Base-by-base conservation (phyloP, 2,797 vertebrate genomes). In the Danio tinwini region DNA sequence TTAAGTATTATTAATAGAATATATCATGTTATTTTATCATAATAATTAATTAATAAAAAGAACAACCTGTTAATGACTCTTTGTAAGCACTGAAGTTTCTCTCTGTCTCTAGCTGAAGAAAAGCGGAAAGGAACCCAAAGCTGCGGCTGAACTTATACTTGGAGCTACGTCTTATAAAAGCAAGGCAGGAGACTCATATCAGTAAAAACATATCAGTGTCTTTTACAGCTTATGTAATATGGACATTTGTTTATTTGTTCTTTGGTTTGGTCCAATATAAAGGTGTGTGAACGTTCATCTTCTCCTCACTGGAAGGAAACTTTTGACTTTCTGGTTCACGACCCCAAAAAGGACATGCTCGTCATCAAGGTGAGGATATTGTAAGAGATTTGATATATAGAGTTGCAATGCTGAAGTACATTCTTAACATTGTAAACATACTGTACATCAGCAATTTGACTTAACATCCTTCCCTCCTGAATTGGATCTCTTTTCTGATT, bases 291-390 rank as follows among this genome's bases (percentile, higher is more conserved):
- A 42, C 95, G 95, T 0, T 91, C 88, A 4, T 56, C 88, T 7
- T 92, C 89, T 13, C 97, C 97, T 6, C 42, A 93, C 70, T 98
- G 96, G 96, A 92, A 93, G 0, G 95, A 97, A 88, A 90, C 87
- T 1, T 95, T 96, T 87, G 88, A 93, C 88, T 97, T 97, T 85
- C 89, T 96, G 82, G 85, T 98, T 87, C 94, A 89, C 82, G 94
- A 94, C 82, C 96, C 96, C 0, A 92, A 92, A 21, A 81, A 62
- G 1, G 95, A 97, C 84, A 92, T 90, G 16, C 92, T 98, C 80
- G 88, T 97, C 59, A 75, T 97, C 42, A 96, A 97, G 94, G 97
- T 92, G 87, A 87, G 87, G 37, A 1, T 49, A 50, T 63, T 17
- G 5, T 62, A 3, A 12, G 29, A 29, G 29, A 29, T 29, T 29